Evolutionary conservation across 2,888 invertebrate species (phyloP).

Genomic region (Scaptomyza tumidula): DNA sequence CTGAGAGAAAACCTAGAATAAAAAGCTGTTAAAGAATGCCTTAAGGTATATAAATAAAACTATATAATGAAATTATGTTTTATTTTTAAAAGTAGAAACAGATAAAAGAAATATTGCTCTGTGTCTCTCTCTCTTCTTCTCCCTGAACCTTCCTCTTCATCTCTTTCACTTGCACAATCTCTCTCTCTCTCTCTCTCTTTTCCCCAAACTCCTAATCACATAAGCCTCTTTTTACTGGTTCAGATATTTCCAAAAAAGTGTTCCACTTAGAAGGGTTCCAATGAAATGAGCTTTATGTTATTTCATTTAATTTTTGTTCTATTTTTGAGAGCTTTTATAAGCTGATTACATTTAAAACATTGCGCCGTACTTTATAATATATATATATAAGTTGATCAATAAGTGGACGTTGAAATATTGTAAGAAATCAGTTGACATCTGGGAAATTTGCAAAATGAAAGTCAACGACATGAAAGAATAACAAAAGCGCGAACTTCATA

Average conservation of each 20-base stretch:
- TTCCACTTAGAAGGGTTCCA: neutral
- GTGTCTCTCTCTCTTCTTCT: too few species aligned
- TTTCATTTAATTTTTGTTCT: neutral
- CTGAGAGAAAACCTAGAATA: too few species aligned
- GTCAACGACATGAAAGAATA: slow-evolving; percentile 67
- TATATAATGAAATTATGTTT: too few species aligned
- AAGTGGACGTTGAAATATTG: neutral
- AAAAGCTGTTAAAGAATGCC: too few species aligned
- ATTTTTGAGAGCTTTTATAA: neutral
- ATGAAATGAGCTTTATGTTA: neutral
- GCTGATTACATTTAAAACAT: neutral
- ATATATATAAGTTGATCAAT: neutral
- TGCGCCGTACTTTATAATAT: neutral
- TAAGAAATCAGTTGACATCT: slow-evolving; percentile 49
- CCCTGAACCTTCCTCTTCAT: too few species aligned
- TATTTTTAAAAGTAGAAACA: too few species aligned
- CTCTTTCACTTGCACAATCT: too few species aligned
- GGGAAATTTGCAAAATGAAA: slow-evolving; percentile 52
- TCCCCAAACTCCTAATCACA: too few species aligned
- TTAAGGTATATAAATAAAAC: too few species aligned
- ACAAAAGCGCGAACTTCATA: slow-evolving; percentile 71
- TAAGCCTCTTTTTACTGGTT: neutral
- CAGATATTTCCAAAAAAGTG: neutral
- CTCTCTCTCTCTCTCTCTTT: too few species aligned
- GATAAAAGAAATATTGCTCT: too few species aligned